These are phyloP conservation scores for Leptodactylus fallax DNA, from an alignment of 2,797 vertebrate genomes.

Conservation along the genomic window DNA sequence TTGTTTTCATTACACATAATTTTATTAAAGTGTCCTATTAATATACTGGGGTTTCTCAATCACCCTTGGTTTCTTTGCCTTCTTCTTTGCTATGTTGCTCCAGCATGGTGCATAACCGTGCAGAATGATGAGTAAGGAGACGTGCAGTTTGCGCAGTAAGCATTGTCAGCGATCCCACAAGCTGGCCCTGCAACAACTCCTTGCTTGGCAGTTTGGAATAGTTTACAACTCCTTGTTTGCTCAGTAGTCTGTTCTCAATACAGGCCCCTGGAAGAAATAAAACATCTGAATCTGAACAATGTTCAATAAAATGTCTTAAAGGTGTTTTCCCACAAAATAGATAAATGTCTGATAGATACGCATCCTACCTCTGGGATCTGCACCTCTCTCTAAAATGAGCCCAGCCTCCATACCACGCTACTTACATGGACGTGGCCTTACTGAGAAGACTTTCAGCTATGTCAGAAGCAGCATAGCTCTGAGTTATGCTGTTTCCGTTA, in stretches of 20 bases:
- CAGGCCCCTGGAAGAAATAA: constrained; percentile 80
- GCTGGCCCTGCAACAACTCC: constrained; percentile 77
- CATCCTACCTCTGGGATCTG: too few species aligned
- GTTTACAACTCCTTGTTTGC: constrained; percentile 80
- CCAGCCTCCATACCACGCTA: too few species aligned
- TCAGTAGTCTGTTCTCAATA: constrained; percentile 87
- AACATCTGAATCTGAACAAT: neutral
- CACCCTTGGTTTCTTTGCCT: constrained; percentile 8
- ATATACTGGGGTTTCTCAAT: neutral
- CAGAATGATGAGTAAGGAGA: constrained; percentile 81
- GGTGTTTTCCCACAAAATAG: too few species aligned
- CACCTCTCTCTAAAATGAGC: too few species aligned
- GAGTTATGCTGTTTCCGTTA: too few species aligned
- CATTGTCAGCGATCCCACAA: constrained; percentile 80
- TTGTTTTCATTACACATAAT: constrained; percentile 11
- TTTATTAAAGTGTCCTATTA: constrained; percentile 22
- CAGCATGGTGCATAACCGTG: constrained; percentile 80
- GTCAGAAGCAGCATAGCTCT: too few species aligned
- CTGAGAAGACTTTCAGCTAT: too few species aligned
- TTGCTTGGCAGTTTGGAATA: constrained; percentile 85
- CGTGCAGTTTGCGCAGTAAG: constrained; percentile 77
- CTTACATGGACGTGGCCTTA: too few species aligned
- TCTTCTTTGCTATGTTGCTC: constrained; percentile 81
- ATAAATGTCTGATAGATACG: too few species aligned
- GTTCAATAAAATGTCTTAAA: neutral